phyloP scores from a whole-genome alignment of 2,888 invertebrate genomes.

The Troides helena region DNA sequence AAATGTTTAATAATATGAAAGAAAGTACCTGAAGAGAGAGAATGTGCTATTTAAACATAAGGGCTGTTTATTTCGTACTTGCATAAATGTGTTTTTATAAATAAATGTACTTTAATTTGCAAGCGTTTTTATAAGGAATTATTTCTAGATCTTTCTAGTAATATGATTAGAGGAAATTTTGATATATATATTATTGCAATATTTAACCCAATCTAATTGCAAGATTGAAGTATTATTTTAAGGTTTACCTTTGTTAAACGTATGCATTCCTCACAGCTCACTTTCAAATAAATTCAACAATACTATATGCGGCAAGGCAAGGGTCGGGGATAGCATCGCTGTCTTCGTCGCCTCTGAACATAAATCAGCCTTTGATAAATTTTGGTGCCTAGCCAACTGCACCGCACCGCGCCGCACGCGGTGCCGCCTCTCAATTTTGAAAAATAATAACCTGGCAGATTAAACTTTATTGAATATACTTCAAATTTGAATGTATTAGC shows the following conservation, averaged over 20 bases:
- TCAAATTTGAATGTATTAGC: background rate
- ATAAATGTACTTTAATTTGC: too few species aligned
- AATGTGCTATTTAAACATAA: too few species aligned
- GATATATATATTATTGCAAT: background rate
- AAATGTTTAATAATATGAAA: too few species aligned
- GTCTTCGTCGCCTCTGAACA: slow-evolving; percentile 70
- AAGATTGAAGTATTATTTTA: background rate
- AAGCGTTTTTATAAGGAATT: too few species aligned
- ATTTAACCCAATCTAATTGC: background rate
- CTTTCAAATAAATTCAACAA: slow-evolving; percentile 38
- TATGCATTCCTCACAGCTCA: background rate
- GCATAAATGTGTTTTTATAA: too few species aligned
- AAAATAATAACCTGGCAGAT: slow-evolving; percentile 24
- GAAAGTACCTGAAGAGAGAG: too few species aligned
- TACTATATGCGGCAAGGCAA: slow-evolving; percentile 45
- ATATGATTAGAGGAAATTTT: background rate
- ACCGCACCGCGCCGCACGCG: slow-evolving; percentile 41
- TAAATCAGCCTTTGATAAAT: slow-evolving; percentile 78
- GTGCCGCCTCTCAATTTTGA: slow-evolving; percentile 26
- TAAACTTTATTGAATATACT: slow-evolving; percentile 18
- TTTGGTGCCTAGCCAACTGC: slow-evolving; percentile 76
- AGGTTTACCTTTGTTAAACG: background rate
- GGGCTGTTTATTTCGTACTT: too few species aligned
- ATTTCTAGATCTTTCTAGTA: too few species aligned
- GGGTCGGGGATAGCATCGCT: slow-evolving; percentile 64